Evolutionary conservation across 2,113 vertebrate species (phyloP), one percentile per base, ranked within the genome.

Genomic region (Dicentrarchus labrax): DNA sequence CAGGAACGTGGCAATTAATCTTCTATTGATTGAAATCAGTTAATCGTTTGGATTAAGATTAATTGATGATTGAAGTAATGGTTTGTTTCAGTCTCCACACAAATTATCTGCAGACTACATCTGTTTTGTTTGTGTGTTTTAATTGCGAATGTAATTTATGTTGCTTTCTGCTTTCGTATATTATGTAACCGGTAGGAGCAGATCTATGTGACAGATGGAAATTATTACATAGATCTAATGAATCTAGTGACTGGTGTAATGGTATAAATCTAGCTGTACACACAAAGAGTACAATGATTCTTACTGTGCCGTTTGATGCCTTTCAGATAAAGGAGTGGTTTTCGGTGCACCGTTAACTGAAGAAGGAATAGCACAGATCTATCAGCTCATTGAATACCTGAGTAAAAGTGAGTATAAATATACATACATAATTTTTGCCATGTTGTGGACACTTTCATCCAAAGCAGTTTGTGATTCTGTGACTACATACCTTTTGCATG

Each of bases 331-430:
- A 94, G 97, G 96, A 30, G 94, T 98, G 21, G 94, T 99, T 61
- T 99, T 99, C 94, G 98, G 98, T 77, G 97, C 97, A 0, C 97
- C 97, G 0, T 86, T 99, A 92, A 99, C 98, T 4, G 98, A 99
- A 91, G 98, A 99, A 94, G 98, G 98, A 92, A 99, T 99, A 64
- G 97, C 97, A 51, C 98, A 98, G 86, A 97, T 99, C 88, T 98
- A 97, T 83, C 98, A 99, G 81, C 96, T 99, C 45, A 98, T 99
- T 10, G 97, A 98, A 41, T 99, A 97, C 87, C 95, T 99, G 78
- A 96, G 96, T 88, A 99, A 98, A 96, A 97, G 98, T 98, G 91
- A 97, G 97, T 94, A 81, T 78, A 3, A 6, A 57, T 22, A 9
- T 64, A 15, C 30, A 15, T 24, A 0, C 48, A 45, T 66, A 43